phyloP scores from a whole-genome alignment of 2,113 vertebrate genomes.

The Centropus bengalensis region DNA sequence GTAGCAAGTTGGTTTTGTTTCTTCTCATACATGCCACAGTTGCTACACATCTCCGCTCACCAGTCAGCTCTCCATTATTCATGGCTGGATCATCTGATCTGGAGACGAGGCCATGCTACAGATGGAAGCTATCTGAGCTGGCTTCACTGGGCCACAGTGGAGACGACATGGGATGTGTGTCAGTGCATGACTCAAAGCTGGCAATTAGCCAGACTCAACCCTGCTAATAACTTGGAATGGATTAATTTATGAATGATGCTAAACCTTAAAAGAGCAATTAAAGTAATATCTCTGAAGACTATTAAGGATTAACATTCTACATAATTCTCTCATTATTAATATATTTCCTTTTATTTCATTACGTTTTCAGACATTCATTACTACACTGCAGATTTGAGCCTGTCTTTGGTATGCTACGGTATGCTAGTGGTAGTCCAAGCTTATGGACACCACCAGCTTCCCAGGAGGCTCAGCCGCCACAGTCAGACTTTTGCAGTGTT shows the following conservation, averaged over 20 bases:
- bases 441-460: background rate
- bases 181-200: accelerated
- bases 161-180: background rate
- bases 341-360: background rate
- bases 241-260: background rate
- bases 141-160: background rate
- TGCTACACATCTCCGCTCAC: background rate
- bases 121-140: background rate
- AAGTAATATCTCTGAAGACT: background rate
- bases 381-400: background rate
- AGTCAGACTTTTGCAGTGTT: background rate
- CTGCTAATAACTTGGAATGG: background rate
- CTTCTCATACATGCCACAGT: background rate
- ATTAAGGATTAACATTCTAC: background rate
- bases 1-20: background rate
- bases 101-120: accelerated
- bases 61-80: conserved; percentile 24
- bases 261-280: background rate
- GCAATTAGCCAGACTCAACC: background rate
- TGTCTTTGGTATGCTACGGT: background rate
- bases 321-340: background rate
- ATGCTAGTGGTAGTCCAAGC: background rate
- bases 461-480: background rate
- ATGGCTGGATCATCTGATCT: background rate
- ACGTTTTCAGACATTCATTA: background rate